Percentiles rank a stretch among this genome's conserved stretches.
These are phyloP conservation scores for Neotoma lepida DNA, from an alignment of 2,113 vertebrate genomes.

Conservation along the genomic window DNA sequence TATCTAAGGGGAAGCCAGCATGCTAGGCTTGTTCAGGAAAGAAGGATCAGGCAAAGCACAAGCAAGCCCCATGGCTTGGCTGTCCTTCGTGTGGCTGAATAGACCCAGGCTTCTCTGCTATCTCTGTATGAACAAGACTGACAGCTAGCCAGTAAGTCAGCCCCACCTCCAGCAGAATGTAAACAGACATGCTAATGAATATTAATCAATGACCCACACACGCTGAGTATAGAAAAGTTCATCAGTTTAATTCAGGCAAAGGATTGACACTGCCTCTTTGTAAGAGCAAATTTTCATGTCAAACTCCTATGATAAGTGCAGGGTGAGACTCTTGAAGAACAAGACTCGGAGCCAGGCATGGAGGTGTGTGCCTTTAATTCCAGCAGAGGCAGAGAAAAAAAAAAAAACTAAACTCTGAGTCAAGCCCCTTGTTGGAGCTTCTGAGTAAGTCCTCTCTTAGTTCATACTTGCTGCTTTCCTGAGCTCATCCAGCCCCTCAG, in stretches of 20 bases:
- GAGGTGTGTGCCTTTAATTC: not conserved
- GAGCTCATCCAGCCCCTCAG: not conserved
- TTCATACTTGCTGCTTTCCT: not conserved
- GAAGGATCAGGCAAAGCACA: not conserved
- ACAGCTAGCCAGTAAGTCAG: not conserved
- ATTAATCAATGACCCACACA: not conserved
- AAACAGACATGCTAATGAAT: not conserved
- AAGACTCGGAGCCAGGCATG: not conserved
- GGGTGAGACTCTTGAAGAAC: not conserved
- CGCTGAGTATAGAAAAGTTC: not conserved
- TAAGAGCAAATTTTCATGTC: not conserved
- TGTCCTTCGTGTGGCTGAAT: not conserved
- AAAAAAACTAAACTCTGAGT: not conserved
- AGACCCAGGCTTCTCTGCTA: not conserved
- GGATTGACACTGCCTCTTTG: not conserved
- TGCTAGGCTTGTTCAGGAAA: not conserved
- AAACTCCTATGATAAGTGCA: not conserved
- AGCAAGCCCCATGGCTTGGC: not conserved
- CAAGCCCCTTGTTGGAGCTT: not conserved
- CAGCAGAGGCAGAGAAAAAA: not conserved
- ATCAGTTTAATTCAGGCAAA: constrained; percentile 16
- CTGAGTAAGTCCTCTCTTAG: not conserved
- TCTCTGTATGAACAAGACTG: not conserved
- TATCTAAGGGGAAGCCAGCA: not conserved
- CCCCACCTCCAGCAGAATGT: not conserved